A percentile compares a stretch with the other conserved stretches of the same genome.
Evolutionary conservation across 1,140 invertebrate genomes (phyloP).

Genomic region (Ips nitidus): DNA sequence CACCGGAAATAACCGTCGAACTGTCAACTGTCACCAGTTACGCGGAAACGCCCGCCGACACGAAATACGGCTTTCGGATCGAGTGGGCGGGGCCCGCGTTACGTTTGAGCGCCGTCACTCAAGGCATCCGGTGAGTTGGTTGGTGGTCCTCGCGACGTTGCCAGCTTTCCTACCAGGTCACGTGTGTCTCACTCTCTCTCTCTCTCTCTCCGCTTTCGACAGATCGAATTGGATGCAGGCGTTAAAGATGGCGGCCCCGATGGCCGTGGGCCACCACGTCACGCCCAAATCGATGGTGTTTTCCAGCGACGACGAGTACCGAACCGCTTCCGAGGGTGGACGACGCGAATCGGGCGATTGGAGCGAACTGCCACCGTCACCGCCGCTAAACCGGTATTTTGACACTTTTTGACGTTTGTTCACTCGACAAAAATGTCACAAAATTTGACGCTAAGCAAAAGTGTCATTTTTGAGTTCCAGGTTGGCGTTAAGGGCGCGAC

Average conservation of each 20-base stretch:
- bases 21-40: constrained; percentile 82
- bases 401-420: not conserved
- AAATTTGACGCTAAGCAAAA: not conserved
- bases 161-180: not conserved
- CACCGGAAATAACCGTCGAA: constrained; percentile 87
- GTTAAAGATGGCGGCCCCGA: constrained; percentile 69
- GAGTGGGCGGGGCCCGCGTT: constrained; percentile 75
- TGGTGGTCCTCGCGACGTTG: too few relatives aligned
- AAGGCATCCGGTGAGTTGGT: constrained; percentile 71
- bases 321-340: constrained; percentile 78
- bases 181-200: not conserved
- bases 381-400: constrained; percentile 60
- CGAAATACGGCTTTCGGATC: constrained; percentile 77
- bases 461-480: constrained; percentile 2
- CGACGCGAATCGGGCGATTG: constrained; percentile 66
- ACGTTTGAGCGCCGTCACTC: constrained; percentile 85
- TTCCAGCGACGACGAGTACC: constrained; percentile 82
- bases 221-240: constrained; percentile 90
- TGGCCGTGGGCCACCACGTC: constrained; percentile 55
- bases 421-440: too few relatives aligned
- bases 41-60: constrained; percentile 72
- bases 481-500: constrained; percentile 59
- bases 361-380: constrained; percentile 74
- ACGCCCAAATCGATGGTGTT: constrained; percentile 69
- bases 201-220: constrained; percentile 47